Conservation (phyloP, 2,888 invertebrate genomes). For the Xiphydria camelus region DNA sequence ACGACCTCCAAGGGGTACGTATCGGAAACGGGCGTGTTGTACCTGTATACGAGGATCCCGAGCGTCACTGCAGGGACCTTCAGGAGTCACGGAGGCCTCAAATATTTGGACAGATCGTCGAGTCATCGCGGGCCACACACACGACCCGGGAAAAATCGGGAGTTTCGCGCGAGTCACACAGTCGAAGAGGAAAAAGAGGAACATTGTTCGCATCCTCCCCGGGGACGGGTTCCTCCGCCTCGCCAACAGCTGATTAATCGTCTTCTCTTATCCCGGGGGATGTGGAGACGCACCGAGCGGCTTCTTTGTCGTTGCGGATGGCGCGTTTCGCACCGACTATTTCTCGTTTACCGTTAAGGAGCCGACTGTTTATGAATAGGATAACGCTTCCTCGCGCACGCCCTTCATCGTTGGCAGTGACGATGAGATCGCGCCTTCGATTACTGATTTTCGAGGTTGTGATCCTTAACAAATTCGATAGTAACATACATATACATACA, state of each 20-base stretch:
- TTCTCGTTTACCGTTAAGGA: constrained; percentile 43
- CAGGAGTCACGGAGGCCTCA: constrained; percentile 22
- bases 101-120: constrained; percentile 53
- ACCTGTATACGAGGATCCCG: no score
- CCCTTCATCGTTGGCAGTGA: no score
- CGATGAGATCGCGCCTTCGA: no score
- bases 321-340: constrained; percentile 43
- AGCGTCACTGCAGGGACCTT: background rate
- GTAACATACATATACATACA: no score
- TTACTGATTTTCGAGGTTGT: no score
- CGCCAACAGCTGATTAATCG: constrained; percentile 59
- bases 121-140: constrained; percentile 43
- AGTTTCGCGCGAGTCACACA: constrained; percentile 14
- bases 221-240: constrained; percentile 47
- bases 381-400: no score
- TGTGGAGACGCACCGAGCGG: constrained; percentile 48
- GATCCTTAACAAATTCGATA: no score
- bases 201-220: constrained; percentile 42
- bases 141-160: constrained; percentile 2
- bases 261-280: constrained; percentile 45
- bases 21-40: no score
- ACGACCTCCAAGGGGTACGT: no score
- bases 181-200: constrained; percentile 35
- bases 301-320: constrained; percentile 50
- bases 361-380: constrained; percentile 14